Conservation (phyloP, 1,140 invertebrate genomes). For the Ditylenchus dipsaci region DNA sequence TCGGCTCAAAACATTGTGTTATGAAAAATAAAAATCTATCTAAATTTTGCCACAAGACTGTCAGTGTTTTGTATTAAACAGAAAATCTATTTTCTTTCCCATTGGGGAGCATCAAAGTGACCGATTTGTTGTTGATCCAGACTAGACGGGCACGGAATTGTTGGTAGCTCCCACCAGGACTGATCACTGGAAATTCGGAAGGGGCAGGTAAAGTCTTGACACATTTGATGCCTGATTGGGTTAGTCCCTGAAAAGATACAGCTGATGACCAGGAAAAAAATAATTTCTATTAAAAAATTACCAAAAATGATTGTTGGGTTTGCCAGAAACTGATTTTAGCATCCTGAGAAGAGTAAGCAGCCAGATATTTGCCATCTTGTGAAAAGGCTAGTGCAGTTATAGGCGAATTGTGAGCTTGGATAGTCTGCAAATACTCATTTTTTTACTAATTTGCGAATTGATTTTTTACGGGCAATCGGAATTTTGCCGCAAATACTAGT, state of each 20-base stretch:
- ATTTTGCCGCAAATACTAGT: neutral
- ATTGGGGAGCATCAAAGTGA: conserved; percentile 83
- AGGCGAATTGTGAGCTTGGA: conserved; percentile 76
- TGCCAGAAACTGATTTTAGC: conserved; percentile 97
- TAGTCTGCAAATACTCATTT: conserved; percentile 66
- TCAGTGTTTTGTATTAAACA: conserved; percentile 17
- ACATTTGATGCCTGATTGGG: conserved; percentile 67
- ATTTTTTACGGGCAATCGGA: too few species aligned
- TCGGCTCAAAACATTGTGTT: neutral
- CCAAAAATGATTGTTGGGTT: conserved; percentile 69
- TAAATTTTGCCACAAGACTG: neutral
- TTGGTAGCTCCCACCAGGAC: conserved; percentile 50
- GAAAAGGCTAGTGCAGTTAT: conserved; percentile 90
- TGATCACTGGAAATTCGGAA: conserved; percentile 73
- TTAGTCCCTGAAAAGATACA: conserved; percentile 77
- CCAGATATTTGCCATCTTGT: conserved; percentile 91
- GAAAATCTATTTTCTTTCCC: conserved; percentile 51
- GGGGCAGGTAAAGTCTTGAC: conserved; percentile 68
- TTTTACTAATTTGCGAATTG: conserved; percentile 1
- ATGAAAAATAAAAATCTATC: neutral
- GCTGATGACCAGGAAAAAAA: neutral
- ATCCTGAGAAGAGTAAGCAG: conserved; percentile 88
- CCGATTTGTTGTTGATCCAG: conserved; percentile 85
- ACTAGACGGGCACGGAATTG: conserved; percentile 69
- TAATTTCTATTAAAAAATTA: neutral